Base-by-base conservation (phyloP, 2,797 vertebrate species). In the Trichosurus vulpecula region DNA sequence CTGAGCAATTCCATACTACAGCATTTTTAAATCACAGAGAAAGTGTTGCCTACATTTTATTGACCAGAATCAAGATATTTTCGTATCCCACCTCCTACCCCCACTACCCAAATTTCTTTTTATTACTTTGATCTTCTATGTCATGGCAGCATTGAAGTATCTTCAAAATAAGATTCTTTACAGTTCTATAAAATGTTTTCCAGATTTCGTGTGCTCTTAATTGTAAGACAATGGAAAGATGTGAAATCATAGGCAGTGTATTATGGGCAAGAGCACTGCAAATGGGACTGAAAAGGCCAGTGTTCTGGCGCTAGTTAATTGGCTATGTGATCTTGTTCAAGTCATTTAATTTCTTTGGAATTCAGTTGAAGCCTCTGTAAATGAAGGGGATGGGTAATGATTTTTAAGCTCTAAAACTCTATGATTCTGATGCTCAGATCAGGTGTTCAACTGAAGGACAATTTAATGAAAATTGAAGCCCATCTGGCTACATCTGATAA, bases 21-120 rank as follows among this genome's bases (percentile, higher is more conserved):
- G 81, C n/a, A 90, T 94, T 95, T 95, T 93, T 96, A 96, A 93
- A 95, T 91, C 57, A 53, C 16, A 90, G 93, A 94, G 92, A 96
- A 91, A 90, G 90, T 56, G 91, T 97, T 96, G 57, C 97, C 96
- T 98, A 97, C 92, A 89, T 96, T 97, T 98, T 96, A 93, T 94
- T 98, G 97, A 98, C 97, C 96, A 94, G 93, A 97, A 95, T 97
- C 90, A 95, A 97, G 93, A 96, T 87, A 35, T 94, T 96, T 94
- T 53, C 94, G 93, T 95, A 93, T 95, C 90, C 52, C 54, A 52
- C 74, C 41, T 51, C 66, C 89, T 22, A 81, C 41, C 90, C 41
- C 41, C 74, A 87, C 74, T 51, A 11, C 22, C 90, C 47, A 95
- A 41, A 95, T 96, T 93, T 90, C 74, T 53, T 97, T 98, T 97